Conservation (phyloP, 2,113 vertebrate species). For the Caracal caracal region DNA sequence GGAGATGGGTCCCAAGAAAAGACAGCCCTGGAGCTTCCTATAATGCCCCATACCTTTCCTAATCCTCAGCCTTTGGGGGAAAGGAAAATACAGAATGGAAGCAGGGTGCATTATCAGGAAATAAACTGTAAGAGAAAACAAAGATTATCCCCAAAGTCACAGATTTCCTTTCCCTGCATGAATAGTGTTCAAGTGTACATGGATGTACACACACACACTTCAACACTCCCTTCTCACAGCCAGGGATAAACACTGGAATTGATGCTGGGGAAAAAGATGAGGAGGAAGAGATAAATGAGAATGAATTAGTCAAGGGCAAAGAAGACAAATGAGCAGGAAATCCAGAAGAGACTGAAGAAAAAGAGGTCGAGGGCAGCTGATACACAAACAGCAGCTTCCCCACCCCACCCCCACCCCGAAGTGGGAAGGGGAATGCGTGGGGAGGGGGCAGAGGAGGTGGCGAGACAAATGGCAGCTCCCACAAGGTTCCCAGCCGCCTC, state of each 20-base stretch:
- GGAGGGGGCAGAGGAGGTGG: neutral
- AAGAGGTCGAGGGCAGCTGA: neutral
- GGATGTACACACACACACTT: neutral
- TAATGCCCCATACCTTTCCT: neutral
- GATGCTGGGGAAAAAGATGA: neutral
- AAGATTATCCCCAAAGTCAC: neutral
- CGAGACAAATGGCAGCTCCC: conserved; percentile 26
- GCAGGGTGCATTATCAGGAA: neutral
- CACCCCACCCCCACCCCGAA: neutral
- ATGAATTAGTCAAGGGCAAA: conserved; percentile 60
- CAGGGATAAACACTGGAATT: neutral
- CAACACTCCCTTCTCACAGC: neutral
- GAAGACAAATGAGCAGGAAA: conserved; percentile 29
- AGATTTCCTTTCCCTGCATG: neutral
- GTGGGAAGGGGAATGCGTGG: neutral
- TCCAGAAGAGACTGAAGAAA: conserved; percentile 22
- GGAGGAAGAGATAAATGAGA: conserved; percentile 25
- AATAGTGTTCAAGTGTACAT: neutral
- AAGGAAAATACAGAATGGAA: neutral
- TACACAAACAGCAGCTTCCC: neutral
- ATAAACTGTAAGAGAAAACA: conserved; percentile 22
- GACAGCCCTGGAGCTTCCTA: neutral
- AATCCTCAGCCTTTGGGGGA: neutral
- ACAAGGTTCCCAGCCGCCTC: neutral
- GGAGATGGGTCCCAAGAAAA: neutral